Conservation (phyloP, 64 coral and sea anemone genomes). For the Pocillopora verrucosa region DNA sequence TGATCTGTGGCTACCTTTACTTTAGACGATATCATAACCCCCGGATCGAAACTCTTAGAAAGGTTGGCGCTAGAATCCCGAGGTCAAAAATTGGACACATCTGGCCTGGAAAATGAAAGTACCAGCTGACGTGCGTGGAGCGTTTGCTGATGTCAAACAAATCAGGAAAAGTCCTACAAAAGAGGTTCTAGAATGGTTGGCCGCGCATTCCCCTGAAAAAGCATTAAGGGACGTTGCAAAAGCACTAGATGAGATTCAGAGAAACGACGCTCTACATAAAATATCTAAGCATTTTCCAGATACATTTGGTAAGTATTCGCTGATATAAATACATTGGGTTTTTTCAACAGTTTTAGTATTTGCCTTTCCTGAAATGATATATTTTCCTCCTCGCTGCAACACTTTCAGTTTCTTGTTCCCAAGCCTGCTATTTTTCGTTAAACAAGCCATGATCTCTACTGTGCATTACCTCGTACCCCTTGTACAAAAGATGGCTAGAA, state of each 20-base stretch:
- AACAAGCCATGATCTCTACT: too few relatives aligned
- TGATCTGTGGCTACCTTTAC: background rate
- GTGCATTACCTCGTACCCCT: too few relatives aligned
- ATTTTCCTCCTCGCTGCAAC: background rate
- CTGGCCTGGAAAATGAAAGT: background rate
- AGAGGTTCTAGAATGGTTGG: background rate
- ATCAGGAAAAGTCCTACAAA: slow-evolving; percentile 5
- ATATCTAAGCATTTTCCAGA: slow-evolving; percentile 3
- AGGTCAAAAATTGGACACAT: background rate
- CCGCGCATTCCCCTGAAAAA: background rate
- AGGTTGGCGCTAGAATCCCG: background rate
- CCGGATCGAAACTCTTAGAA: background rate
- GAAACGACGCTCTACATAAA: background rate
- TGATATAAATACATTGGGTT: too few relatives aligned
- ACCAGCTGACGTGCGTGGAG: background rate
- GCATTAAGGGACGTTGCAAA: background rate
- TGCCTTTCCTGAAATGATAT: background rate
- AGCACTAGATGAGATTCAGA: background rate
- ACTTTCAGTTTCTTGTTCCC: background rate
- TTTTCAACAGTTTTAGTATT: background rate
- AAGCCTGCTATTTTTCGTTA: background rate
- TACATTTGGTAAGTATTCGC: background rate
- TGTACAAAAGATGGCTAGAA: too few relatives aligned
- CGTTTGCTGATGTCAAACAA: background rate
- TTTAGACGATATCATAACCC: background rate